These are phyloP conservation scores for Drosophila peninsularis DNA, from an alignment of 2,888 invertebrate species.

Conservation along the genomic window DNA sequence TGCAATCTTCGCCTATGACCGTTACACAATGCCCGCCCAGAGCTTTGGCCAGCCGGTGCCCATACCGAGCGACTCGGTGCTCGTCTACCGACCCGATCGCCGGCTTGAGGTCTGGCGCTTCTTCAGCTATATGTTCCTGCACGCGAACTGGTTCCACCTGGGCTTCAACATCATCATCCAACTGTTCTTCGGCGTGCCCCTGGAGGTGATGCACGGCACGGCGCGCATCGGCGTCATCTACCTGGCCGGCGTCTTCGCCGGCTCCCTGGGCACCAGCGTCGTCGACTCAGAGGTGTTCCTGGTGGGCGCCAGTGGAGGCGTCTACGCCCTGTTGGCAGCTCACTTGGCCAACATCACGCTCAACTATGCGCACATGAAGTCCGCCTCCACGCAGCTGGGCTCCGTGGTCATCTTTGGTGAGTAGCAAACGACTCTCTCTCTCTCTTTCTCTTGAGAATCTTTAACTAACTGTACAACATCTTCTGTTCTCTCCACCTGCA, in stretches of 20 bases:
- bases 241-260: constrained; percentile 96
- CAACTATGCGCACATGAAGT: constrained; percentile 98
- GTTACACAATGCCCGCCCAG: constrained; percentile 86
- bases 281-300: constrained; percentile 97
- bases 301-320: constrained; percentile 98
- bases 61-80: constrained; percentile 96
- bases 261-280: constrained; percentile 93
- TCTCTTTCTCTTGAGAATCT: constrained; percentile 2
- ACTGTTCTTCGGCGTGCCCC: constrained; percentile 95
- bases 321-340: constrained; percentile 97
- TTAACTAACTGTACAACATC: constrained; percentile 5
- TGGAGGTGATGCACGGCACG: constrained; percentile 99
- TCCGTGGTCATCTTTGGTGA: constrained; percentile 96
- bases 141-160: constrained; percentile 98
- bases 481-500: constrained; percentile 74
- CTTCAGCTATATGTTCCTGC: constrained; percentile 96
- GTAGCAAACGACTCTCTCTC: constrained; percentile 36
- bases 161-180: constrained; percentile 97
- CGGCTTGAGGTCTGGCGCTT: constrained; percentile 97
- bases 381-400: constrained; percentile 94
- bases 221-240: constrained; percentile 94
- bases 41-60: constrained; percentile 94
- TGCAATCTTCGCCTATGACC: constrained; percentile 96
- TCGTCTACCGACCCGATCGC: constrained; percentile 97
- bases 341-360: constrained; percentile 97